phyloP scores from a whole-genome alignment of 2,113 vertebrate species.

The Euleptes europaea region DNA sequence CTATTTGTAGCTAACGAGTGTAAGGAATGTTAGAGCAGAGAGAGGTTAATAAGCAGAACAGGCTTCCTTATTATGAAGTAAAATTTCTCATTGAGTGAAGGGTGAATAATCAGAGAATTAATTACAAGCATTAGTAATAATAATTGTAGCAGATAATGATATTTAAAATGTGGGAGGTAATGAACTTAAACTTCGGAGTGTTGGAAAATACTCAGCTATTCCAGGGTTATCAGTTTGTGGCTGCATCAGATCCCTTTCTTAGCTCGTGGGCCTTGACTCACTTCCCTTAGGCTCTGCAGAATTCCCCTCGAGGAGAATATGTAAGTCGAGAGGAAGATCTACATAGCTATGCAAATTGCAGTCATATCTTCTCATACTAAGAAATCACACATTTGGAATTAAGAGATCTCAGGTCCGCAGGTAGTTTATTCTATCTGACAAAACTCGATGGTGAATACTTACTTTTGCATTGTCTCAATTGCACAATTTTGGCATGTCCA shows the following conservation, averaged over 20 bases:
- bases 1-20: conserved; percentile 23
- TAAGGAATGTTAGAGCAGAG: conserved; percentile 25
- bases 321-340: background rate
- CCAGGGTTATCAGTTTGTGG: background rate
- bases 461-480: background rate
- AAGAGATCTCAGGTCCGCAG: background rate
- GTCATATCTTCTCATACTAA: background rate
- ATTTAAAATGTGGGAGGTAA: conserved; percentile 28
- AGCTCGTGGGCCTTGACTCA: background rate
- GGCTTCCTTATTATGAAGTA: conserved; percentile 44
- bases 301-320: background rate
- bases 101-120: conserved; percentile 40
- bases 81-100: conserved; percentile 40
- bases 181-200: conserved; percentile 13
- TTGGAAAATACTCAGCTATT: background rate
- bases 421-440: background rate
- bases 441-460: background rate
- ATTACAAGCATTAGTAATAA: conserved; percentile 39
- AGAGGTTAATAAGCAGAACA: conserved; percentile 42
- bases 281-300: background rate
- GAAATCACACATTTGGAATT: background rate
- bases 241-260: too few relatives aligned
- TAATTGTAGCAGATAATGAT: conserved; percentile 1
- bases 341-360: background rate
- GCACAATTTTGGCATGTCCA: background rate